Conservation (phyloP, 1,140 invertebrate genomes). For the Lerema accius region DNA sequence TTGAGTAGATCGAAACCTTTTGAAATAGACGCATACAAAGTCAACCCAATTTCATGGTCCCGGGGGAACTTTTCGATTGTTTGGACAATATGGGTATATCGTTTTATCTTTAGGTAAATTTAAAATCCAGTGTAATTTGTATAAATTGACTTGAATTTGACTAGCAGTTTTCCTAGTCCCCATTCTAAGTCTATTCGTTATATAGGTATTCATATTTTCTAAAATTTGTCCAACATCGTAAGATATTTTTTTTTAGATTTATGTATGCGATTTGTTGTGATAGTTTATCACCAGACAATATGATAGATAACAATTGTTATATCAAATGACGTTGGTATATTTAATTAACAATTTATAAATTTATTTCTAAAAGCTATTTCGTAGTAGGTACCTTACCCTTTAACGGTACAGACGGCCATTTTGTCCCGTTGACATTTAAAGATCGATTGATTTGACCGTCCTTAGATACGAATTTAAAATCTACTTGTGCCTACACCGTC, state of each 20-base stretch:
- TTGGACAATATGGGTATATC: neutral
- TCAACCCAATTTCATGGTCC: conserved; percentile 20
- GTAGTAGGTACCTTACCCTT: conserved; percentile 40
- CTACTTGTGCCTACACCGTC: conserved; percentile 39
- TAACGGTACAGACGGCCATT: conserved; percentile 33
- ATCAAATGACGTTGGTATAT: too few relatives aligned
- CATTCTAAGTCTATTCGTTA: too few relatives aligned
- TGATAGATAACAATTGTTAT: too few relatives aligned
- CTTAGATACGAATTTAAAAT: conserved; percentile 44
- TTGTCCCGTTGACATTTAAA: conserved; percentile 46
- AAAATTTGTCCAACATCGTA: too few relatives aligned
- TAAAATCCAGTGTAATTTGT: neutral
- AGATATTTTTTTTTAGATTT: too few relatives aligned
- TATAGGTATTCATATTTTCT: too few relatives aligned
- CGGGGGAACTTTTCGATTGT: neutral
- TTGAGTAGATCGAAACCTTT: conserved; percentile 13
- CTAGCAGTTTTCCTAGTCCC: too few relatives aligned
- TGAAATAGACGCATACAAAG: conserved; percentile 9
- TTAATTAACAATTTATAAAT: too few relatives aligned
- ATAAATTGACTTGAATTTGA: conserved; percentile 7
- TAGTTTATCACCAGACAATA: too few relatives aligned
- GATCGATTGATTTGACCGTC: conserved; percentile 47
- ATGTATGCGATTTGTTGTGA: too few relatives aligned
- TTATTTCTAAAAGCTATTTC: conserved; percentile 1
- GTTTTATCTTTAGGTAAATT: neutral